Base-by-base conservation (phyloP, 64 coral and sea anemone species). In the Dendronephthya gigantea region DNA sequence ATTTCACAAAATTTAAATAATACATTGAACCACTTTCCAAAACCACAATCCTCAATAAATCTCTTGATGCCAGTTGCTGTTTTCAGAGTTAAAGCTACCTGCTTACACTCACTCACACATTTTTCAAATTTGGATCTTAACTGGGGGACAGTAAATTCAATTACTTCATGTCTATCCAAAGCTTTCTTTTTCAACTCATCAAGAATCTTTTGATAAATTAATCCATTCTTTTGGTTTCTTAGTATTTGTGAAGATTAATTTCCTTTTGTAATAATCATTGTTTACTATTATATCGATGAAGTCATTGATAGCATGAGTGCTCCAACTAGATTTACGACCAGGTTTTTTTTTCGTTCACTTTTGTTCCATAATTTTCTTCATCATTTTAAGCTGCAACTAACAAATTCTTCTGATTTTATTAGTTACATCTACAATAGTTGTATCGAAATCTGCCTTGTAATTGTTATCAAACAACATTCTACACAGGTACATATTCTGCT, bases 61-160 rank as follows among this genome's bases (percentile, higher is more conserved):
- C 41, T 4, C 11, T 81, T 79, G 14, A 87, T 51, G 30, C 72
- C 39, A 2, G 70, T 56, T 39, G 58, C 69, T 76, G 86, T 88
- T 29, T 88, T 22, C 9, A 48, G 50, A 12, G 86, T 88, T 69
- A 82, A 35, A 25, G 41, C 38, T 7, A 51, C 33, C 14, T 49
- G 16, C 33, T 82, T 82, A 70, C 74, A 88, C 9, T 82, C 48
- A 19, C 1, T 5, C 3, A 32, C 28, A 7, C 72, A 82, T 16
- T 88, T 88, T 34, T 82, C 82, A 88, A 88, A 88, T 58, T 88
- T 88, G 4, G 74, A 76, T 13, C 74, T 41, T 39, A 82, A 52
- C 43, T 88, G 86, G 0, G 50, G 35, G 13, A 72, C 86, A 50
- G 34, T 49, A 81, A 87, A 87, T 9, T 32, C 45, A 30, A 82